Evolutionary conservation across 2,113 vertebrate genomes (phyloP).

Genomic region (Labrus mixtus): DNA sequence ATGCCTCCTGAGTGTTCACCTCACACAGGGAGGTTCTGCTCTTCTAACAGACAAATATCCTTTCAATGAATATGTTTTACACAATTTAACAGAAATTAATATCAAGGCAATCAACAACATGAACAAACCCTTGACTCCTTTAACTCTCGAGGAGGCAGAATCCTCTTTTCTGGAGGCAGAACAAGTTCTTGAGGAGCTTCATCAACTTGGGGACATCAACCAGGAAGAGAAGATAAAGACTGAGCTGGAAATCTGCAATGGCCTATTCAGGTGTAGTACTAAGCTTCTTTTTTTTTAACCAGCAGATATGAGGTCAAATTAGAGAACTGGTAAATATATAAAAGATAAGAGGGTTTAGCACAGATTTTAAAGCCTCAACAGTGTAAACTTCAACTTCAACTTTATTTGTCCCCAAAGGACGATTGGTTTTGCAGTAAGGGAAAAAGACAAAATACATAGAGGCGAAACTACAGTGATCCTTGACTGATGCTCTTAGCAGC

Average conservation of each 20-base stretch:
- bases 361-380: not conserved
- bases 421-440: no score
- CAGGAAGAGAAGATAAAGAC: slow-evolving; percentile 62
- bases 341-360: not conserved
- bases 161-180: slow-evolving; percentile 64
- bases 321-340: not conserved
- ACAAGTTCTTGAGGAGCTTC: slow-evolving; percentile 61
- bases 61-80: slow-evolving; percentile 15
- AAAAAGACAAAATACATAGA: no score
- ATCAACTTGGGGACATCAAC: slow-evolving; percentile 36
- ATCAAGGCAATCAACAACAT: not conserved
- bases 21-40: slow-evolving; percentile 73
- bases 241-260: slow-evolving; percentile 66
- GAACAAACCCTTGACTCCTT: slow-evolving; percentile 64
- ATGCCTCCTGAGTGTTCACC: slow-evolving; percentile 80
- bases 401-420: no score
- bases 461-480: no score
- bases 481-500: no score
- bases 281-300: not conserved
- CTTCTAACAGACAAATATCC: slow-evolving; percentile 78
- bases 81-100: not conserved
- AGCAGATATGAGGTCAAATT: not conserved
- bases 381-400: not conserved
- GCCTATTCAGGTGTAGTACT: slow-evolving; percentile 69
- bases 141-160: slow-evolving; percentile 68